Evolutionary conservation across 1,140 invertebrate genomes (phyloP).

Genomic region (Caligus rogercresseyi): DNA sequence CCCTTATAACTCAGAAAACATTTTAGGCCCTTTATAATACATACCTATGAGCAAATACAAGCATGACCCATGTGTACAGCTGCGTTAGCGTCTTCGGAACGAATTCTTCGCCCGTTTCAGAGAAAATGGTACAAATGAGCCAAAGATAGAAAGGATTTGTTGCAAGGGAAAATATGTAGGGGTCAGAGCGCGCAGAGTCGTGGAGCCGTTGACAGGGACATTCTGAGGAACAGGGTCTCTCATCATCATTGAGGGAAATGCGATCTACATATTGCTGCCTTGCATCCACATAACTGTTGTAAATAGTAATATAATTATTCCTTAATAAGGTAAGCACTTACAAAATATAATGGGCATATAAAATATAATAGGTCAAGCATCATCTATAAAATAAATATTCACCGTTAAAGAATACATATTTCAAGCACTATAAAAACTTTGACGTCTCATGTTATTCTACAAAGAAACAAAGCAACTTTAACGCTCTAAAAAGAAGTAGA

Average conservation of each 20-base stretch:
- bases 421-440: too few species aligned
- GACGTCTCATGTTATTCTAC: too few species aligned
- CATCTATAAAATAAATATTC: too few species aligned
- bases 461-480: too few species aligned
- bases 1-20: too few species aligned
- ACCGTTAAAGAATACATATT: too few species aligned
- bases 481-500: too few species aligned
- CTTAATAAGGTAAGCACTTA: too few species aligned
- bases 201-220: conserved; percentile 16
- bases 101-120: conserved; percentile 17
- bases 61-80: conserved; percentile 19
- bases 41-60: conserved; percentile 19
- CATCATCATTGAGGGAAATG: conserved; percentile 1
- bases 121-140: conserved; percentile 19
- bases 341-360: too few species aligned
- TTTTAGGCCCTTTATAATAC: too few species aligned
- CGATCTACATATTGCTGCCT: conserved; percentile 1
- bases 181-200: conserved; percentile 8
- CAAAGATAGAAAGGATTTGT: conserved; percentile 20
- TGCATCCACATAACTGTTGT: not conserved
- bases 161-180: conserved; percentile 17
- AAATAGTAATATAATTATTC: too few species aligned
- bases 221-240: not conserved
- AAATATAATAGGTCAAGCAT: too few species aligned
- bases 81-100: conserved; percentile 18